These are phyloP conservation scores for Pelmatolapia mariae DNA, from an alignment of 2,113 vertebrate genomes.

Conservation along the genomic window DNA sequence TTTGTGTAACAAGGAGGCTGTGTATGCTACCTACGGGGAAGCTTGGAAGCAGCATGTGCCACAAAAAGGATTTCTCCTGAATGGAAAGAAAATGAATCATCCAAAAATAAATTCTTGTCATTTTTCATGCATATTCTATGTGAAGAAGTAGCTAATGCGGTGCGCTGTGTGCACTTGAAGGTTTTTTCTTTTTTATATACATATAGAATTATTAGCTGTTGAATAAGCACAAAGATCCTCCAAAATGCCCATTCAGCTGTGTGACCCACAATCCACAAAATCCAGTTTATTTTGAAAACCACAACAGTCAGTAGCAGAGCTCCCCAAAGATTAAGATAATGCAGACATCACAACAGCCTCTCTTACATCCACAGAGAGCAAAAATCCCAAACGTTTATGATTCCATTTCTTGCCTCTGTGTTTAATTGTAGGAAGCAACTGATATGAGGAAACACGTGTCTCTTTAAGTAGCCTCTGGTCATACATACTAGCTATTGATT, in stretches of 20 bases:
- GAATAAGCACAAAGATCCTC: constrained; percentile 33
- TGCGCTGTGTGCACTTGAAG: neutral
- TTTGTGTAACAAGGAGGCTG: neutral
- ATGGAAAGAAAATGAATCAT: constrained; percentile 10
- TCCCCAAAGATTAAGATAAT: constrained; percentile 3
- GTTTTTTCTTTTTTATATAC: neutral
- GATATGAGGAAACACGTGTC: neutral
- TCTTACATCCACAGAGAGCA: neutral
- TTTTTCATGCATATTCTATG: constrained; percentile 30
- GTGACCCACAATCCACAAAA: neutral
- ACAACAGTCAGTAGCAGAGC: neutral
- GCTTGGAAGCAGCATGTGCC: neutral
- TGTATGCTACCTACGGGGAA: constrained; percentile 2
- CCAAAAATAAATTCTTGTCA: neutral
- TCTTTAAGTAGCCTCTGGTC: constrained; percentile 25
- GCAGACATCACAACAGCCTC: neutral
- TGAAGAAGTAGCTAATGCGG: neutral
- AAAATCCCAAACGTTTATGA: neutral
- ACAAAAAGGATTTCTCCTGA: neutral
- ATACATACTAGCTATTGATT: constrained; percentile 53
- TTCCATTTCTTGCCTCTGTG: neutral
- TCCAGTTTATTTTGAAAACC: constrained; percentile 20
- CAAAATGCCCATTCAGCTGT: constrained; percentile 34
- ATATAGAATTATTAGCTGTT: constrained; percentile 41
- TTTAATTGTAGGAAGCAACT: constrained; percentile 15